Evolutionary conservation across 2,888 invertebrate species (phyloP).

Genomic region (Physocephala rufipes): DNA sequence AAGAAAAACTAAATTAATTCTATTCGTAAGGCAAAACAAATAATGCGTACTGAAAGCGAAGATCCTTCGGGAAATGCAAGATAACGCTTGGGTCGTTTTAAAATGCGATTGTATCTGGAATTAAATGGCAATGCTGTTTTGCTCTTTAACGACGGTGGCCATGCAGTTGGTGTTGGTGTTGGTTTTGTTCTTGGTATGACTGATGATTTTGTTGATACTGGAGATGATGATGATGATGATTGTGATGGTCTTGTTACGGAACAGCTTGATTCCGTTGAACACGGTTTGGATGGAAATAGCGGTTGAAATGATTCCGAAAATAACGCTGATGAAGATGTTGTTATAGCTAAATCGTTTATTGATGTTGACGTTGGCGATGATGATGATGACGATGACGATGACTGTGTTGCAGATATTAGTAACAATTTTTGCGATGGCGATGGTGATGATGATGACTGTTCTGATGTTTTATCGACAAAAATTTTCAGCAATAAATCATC

Average conservation of each 20-base stretch:
- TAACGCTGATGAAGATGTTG: conserved; percentile 25
- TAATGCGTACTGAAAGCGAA: conserved; percentile 67
- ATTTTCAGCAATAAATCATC: conserved; percentile 52
- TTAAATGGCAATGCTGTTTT: conserved; percentile 29
- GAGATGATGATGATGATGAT: conserved; percentile 7
- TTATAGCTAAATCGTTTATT: no score
- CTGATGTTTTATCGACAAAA: conserved; percentile 10
- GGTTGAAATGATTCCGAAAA: neutral
- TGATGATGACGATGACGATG: conserved; percentile 20
- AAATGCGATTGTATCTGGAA: conserved; percentile 42
- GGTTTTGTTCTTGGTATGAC: neutral
- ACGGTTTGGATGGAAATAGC: no score
- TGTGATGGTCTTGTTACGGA: conserved; percentile 17
- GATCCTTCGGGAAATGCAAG: conserved; percentile 70
- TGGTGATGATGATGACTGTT: conserved; percentile 13
- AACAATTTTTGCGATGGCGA: neutral
- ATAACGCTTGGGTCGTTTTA: conserved; percentile 63
- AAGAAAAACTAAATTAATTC: neutral
- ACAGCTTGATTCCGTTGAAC: conserved; percentile 30
- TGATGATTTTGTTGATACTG: conserved; percentile 15
- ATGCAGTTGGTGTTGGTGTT: conserved; percentile 8
- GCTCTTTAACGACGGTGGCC: neutral
- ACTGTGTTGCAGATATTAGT: conserved; percentile 7
- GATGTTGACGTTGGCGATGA: conserved; percentile 31
- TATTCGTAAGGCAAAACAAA: neutral